These are phyloP conservation scores for Muntiacus reevesi DNA, from an alignment of 2,113 vertebrate species.

Conservation along the genomic window DNA sequence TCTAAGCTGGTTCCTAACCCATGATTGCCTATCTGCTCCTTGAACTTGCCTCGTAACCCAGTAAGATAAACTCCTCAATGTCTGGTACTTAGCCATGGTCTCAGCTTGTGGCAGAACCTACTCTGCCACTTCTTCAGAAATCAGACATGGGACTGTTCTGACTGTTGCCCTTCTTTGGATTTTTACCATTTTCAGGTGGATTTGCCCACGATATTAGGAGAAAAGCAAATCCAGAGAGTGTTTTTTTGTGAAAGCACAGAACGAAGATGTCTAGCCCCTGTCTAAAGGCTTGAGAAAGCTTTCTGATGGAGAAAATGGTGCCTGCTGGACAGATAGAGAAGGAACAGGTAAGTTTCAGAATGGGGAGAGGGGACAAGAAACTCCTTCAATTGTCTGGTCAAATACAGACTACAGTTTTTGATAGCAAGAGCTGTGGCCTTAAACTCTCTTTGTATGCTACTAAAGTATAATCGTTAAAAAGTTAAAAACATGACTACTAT, in stretches of 20 bases:
- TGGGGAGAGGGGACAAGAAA: too few relatives aligned
- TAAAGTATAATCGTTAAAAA: not conserved
- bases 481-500: not conserved
- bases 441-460: not conserved
- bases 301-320: not conserved
- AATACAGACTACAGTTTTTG: not conserved
- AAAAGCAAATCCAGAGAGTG: not conserved
- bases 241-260: not conserved
- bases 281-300: not conserved
- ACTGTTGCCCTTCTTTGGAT: not conserved
- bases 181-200: not conserved
- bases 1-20: not conserved
- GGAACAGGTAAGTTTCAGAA: not conserved
- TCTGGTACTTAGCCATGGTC: not conserved
- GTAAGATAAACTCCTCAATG: not conserved
- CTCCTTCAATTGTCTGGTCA: not conserved
- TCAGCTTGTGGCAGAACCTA: not conserved
- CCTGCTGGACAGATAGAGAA: not conserved
- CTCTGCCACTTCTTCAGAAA: not conserved
- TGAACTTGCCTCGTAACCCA: not conserved
- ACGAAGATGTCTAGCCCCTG: not conserved
- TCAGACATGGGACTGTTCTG: not conserved
- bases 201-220: not conserved
- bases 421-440: not conserved
- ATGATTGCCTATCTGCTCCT: not conserved